Conservation (phyloP, 2,888 invertebrate genomes). For the Odontocerum albicorne region DNA sequence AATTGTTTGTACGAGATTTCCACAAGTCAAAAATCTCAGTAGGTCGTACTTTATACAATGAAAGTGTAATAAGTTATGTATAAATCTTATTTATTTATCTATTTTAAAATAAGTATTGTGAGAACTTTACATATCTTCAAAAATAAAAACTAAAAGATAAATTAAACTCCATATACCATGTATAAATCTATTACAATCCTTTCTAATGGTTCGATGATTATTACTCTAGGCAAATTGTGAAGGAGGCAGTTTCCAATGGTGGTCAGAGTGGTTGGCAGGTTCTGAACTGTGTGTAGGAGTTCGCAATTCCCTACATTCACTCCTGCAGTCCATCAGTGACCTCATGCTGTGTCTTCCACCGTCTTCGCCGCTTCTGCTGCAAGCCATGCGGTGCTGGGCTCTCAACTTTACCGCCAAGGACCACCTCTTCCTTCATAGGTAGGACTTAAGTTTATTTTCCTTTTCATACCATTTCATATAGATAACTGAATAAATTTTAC, state of each 20-base stretch:
- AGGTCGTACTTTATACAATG: too few species aligned
- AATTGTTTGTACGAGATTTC: too few species aligned
- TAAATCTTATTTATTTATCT: too few species aligned
- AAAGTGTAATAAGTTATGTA: too few species aligned
- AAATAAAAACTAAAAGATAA: too few species aligned
- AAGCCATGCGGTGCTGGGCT: constrained; percentile 93
- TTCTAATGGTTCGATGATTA: too few species aligned
- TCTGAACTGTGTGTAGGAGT: constrained; percentile 5
- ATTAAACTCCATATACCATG: too few species aligned
- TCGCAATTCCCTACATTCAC: constrained; percentile 77
- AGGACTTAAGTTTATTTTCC: not conserved
- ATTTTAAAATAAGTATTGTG: too few species aligned
- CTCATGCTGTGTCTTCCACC: constrained; percentile 86
- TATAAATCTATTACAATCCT: too few species aligned
- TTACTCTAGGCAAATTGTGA: not conserved
- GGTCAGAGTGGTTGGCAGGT: constrained; percentile 14
- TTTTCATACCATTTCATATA: not conserved
- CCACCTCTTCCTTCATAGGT: constrained; percentile 85
- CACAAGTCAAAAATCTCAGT: too few species aligned
- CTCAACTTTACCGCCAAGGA: constrained; percentile 86
- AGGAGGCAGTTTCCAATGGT: not conserved
- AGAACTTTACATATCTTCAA: too few species aligned
- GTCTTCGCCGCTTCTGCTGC: constrained; percentile 85
- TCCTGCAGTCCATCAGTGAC: constrained; percentile 90
- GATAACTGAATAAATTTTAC: too few species aligned